These are phyloP conservation scores for Electrona antarctica DNA, from an alignment of 2,113 vertebrate species.

Conservation along the genomic window DNA sequence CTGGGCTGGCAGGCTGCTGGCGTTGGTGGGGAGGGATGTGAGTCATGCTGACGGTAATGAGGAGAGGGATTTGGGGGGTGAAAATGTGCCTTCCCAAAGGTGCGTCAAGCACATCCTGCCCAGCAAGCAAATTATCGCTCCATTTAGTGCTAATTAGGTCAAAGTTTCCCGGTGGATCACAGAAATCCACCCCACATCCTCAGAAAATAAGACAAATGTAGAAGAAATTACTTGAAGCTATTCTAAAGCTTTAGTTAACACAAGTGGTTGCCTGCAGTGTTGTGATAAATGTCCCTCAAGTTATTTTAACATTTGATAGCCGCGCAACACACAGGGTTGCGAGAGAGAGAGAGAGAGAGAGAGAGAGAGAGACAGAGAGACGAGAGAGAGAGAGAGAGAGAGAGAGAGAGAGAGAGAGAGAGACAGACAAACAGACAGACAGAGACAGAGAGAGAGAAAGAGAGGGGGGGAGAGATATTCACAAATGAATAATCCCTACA, in stretches of 20 bases:
- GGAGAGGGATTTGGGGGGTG: conserved; percentile 34
- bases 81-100: conserved; percentile 31
- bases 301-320: no score
- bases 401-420: no score
- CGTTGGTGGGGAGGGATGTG: background rate
- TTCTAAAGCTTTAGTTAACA: background rate
- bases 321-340: no score
- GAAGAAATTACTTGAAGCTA: conserved; percentile 7
- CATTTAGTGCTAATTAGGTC: conserved; percentile 63
- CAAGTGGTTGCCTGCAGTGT: background rate
- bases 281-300: background rate
- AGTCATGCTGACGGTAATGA: conserved; percentile 43
- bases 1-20: background rate
- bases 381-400: no score
- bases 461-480: no score
- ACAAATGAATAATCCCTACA: no score
- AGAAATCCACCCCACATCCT: conserved; percentile 5
- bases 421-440: no score
- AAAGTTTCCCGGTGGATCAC: conserved; percentile 42
- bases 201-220: conserved; percentile 19
- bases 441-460: no score
- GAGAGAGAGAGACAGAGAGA: no score
- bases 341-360: no score
- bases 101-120: conserved; percentile 20
- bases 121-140: conserved; percentile 39